phyloP scores from a whole-genome alignment of 2,888 invertebrate species.

The Fissipunctia ypsillon region DNA sequence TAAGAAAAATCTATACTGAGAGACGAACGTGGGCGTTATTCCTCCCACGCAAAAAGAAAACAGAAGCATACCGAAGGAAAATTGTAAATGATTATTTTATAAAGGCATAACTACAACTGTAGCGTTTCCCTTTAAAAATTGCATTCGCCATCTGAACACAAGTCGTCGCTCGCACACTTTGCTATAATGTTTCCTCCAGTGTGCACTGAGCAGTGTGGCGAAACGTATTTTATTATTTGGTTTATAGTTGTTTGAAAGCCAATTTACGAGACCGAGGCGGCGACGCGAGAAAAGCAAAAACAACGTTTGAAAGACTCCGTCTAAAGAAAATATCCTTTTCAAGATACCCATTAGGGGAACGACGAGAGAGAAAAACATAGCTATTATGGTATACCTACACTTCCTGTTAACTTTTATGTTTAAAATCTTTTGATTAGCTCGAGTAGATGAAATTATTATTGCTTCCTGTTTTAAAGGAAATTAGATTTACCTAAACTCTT shows the following conservation, averaged over 20 bases:
- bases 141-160: slow-evolving; percentile 45
- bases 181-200: slow-evolving; percentile 67
- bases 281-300: slow-evolving; percentile 73
- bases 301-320: slow-evolving; percentile 71
- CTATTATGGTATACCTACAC: slow-evolving; percentile 49
- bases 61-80: slow-evolving; percentile 14
- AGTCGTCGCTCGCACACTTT: slow-evolving; percentile 51
- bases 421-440: slow-evolving; percentile 67
- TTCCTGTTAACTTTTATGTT: slow-evolving; percentile 63
- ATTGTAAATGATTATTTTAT: slow-evolving; percentile 41
- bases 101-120: slow-evolving; percentile 24
- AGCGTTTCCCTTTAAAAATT: slow-evolving; percentile 52
- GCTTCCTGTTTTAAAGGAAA: slow-evolving; percentile 44
- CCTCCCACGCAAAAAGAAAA: slow-evolving; percentile 29
- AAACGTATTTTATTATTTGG: slow-evolving; percentile 72
- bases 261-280: slow-evolving; percentile 74
- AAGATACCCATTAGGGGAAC: slow-evolving; percentile 71
- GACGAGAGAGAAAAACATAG: slow-evolving; percentile 70
- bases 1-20: slow-evolving; percentile 31
- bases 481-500: slow-evolving; percentile 38
- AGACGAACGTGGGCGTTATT: slow-evolving; percentile 23
- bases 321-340: slow-evolving; percentile 75
- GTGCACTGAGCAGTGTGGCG: slow-evolving; percentile 22
- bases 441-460: slow-evolving; percentile 53
- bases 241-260: slow-evolving; percentile 76